These are phyloP conservation scores for Crioceris asparagi DNA, from an alignment of 2,888 invertebrate species.

Conservation along the genomic window DNA sequence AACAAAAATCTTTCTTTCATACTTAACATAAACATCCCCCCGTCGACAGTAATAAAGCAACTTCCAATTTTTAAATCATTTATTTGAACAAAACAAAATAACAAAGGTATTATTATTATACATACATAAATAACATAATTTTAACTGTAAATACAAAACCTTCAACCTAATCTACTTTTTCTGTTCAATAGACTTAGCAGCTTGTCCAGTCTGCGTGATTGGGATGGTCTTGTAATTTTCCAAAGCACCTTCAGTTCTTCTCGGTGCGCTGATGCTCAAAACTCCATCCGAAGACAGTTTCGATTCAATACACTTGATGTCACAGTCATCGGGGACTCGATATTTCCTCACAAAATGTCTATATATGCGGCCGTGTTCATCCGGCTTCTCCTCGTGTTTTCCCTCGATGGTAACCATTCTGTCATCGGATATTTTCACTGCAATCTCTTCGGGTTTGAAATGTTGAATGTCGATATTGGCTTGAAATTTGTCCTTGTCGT, in stretches of 20 bases:
- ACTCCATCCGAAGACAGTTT: constrained; percentile 70
- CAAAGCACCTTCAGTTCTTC: constrained; percentile 3
- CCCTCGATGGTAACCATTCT: constrained; percentile 61
- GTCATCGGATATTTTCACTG: constrained; percentile 56
- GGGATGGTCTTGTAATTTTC: constrained; percentile 12
- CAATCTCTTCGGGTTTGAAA: constrained; percentile 65
- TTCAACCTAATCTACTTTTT: too few species aligned
- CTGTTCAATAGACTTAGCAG: constrained; percentile 8
- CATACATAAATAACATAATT: too few species aligned
- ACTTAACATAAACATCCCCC: too few species aligned
- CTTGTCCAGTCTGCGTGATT: constrained; percentile 12
- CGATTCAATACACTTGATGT: constrained; percentile 59
- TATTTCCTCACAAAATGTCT: constrained; percentile 63
- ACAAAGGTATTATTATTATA: too few species aligned
- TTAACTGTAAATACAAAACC: too few species aligned
- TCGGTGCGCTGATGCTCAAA: constrained; percentile 55
- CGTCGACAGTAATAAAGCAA: too few species aligned
- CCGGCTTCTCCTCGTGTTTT: constrained; percentile 65
- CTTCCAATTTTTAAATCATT: too few species aligned
- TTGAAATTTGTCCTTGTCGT: constrained; percentile 56
- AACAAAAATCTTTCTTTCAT: too few species aligned
- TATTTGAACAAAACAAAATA: too few species aligned
- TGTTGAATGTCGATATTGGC: constrained; percentile 66
- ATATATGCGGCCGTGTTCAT: constrained; percentile 64
- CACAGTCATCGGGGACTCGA: constrained; percentile 60